Percentiles rank a stretch among this genome's conserved stretches.
Conservation (phyloP, 2,113 vertebrate species). For the Nothoprocta perdicaria region DNA sequence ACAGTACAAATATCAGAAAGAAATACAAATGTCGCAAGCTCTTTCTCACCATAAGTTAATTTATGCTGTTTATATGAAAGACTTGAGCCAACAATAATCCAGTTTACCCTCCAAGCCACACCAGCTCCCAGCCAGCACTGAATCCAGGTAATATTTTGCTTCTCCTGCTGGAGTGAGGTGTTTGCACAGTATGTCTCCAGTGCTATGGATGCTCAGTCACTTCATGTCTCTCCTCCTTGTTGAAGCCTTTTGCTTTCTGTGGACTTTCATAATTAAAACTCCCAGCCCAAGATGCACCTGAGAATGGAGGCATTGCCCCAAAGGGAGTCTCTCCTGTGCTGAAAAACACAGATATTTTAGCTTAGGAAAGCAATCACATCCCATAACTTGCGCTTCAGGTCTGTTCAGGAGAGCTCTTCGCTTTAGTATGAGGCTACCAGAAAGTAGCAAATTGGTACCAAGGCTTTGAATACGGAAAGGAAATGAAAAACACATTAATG, state of each 20-base stretch:
- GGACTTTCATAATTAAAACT: background rate
- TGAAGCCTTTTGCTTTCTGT: background rate
- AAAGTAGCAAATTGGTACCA: background rate
- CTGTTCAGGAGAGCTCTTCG: background rate
- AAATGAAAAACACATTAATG: background rate
- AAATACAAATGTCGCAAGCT: background rate
- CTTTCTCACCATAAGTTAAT: background rate
- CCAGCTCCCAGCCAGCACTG: background rate
- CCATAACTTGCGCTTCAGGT: background rate
- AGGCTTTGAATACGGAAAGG: background rate
- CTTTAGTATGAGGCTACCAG: background rate
- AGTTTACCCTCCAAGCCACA: background rate
- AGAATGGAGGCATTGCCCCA: background rate
- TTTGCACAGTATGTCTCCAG: fast-evolving
- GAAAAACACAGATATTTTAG: background rate
- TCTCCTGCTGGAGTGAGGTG: background rate
- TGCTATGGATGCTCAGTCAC: background rate
- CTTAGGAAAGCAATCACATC: background rate
- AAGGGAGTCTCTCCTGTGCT: background rate
- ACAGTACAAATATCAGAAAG: background rate
- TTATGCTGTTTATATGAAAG: background rate
- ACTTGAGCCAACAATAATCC: background rate
- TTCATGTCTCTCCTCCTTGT: background rate
- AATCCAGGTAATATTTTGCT: background rate
- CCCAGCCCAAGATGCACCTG: background rate